phyloP scores from a whole-genome alignment of 2,113 vertebrate species.

The Bambusicola thoracicus region DNA sequence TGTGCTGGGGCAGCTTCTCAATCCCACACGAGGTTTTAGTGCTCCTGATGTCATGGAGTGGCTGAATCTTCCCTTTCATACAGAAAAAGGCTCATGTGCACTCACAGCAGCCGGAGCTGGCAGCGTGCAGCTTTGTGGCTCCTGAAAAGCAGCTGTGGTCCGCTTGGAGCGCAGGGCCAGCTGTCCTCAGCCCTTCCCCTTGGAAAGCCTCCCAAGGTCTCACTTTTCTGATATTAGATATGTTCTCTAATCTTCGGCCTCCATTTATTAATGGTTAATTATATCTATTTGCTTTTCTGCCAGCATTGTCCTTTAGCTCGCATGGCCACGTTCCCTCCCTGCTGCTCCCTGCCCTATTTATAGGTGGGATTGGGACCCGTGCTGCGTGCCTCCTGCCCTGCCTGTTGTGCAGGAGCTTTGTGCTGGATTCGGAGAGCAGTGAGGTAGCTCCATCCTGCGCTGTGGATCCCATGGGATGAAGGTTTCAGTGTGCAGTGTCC shows the following conservation, averaged over 20 bases:
- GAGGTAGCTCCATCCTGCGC: not conserved
- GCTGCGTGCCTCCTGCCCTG: not conserved
- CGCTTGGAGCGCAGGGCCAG: not conserved
- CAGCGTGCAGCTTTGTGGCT: not conserved
- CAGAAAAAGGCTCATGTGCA: not conserved
- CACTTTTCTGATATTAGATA: conserved; percentile 4
- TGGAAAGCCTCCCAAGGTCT: not conserved
- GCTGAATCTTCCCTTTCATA: not conserved
- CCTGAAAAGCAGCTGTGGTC: not conserved
- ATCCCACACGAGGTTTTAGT: not conserved
- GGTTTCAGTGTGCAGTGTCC: not conserved
- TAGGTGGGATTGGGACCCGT: not conserved
- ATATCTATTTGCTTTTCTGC: conserved; percentile 50
- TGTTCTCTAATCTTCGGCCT: conserved; percentile 46
- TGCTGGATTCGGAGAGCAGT: not conserved
- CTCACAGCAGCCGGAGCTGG: not conserved
- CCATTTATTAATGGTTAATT: conserved; percentile 55
- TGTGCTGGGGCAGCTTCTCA: not conserved
- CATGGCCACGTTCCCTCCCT: conserved; percentile 24
- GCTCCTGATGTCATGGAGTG: rapidly evolving
- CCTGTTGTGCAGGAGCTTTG: not conserved
- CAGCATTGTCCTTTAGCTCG: conserved; percentile 51
- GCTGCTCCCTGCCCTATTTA: not conserved
- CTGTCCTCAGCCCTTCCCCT: not conserved
- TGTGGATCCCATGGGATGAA: not conserved